Percentiles rank a stretch among this genome's conserved stretches.
Evolutionary conservation across 2,888 invertebrate species (phyloP).

Genomic region (Caenorhabditis plicata): DNA sequence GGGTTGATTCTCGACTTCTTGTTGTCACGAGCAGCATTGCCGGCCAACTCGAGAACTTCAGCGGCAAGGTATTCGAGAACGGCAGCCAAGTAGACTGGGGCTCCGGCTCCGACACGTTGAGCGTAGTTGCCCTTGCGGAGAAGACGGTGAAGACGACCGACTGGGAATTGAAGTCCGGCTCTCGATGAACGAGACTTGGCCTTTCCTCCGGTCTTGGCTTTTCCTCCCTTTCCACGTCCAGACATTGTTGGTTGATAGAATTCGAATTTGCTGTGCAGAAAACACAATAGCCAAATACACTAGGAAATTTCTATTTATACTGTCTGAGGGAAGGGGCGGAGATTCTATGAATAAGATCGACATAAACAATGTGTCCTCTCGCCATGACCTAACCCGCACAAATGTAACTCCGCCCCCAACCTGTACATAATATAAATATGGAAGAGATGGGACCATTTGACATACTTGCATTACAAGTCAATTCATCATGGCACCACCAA

Average conservation of each 20-base stretch:
- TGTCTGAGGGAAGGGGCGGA: too few species aligned
- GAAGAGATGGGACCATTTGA: too few species aligned
- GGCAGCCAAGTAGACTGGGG: conserved; percentile 62
- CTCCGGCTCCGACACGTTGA: conserved; percentile 61
- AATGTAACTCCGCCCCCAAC: too few species aligned
- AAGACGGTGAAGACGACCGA: conserved; percentile 63
- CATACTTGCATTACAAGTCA: too few species aligned
- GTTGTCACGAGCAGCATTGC: conserved; percentile 69
- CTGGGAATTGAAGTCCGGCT: conserved; percentile 64
- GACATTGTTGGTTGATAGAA: conserved; percentile 72
- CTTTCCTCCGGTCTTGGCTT: conserved; percentile 67
- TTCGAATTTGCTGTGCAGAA: background rate
- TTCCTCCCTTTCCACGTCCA: conserved; percentile 79
- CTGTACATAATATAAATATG: too few species aligned
- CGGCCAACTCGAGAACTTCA: conserved; percentile 53
- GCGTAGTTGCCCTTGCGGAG: conserved; percentile 62
- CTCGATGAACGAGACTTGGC: conserved; percentile 56
- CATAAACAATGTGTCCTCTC: too few species aligned
- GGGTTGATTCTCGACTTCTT: conserved; percentile 69
- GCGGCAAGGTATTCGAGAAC: conserved; percentile 62
- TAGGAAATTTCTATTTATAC: too few species aligned
- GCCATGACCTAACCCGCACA: too few species aligned
- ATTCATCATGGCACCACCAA: too few species aligned
- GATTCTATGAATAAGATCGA: too few species aligned
- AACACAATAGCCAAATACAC: too few species aligned